Evolutionary conservation across 2,797 vertebrate genomes (phyloP).

Genomic region (Halcyon badia): DNA sequence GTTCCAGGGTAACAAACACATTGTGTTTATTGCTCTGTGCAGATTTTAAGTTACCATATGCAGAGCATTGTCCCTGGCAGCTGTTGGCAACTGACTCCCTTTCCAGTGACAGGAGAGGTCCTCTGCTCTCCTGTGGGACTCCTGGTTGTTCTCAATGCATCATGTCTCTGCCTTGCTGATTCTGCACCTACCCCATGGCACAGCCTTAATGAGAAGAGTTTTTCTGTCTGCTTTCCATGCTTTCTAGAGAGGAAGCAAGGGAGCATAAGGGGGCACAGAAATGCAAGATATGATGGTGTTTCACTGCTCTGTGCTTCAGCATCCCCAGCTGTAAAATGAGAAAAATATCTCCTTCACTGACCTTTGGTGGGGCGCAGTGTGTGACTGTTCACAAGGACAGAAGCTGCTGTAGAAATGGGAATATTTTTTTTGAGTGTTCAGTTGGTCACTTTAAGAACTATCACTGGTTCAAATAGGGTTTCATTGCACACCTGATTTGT

Average conservation of each 20-base stretch:
- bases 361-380: neutral
- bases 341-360: neutral
- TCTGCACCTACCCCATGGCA: neutral
- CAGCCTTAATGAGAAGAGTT: neutral
- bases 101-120: neutral
- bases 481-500: rapidly evolving
- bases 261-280: neutral
- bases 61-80: neutral
- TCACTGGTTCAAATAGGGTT: neutral
- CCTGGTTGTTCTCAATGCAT: neutral
- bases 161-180: neutral
- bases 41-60: neutral
- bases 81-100: neutral
- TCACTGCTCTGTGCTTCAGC: neutral
- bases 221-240: neutral
- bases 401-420: neutral
- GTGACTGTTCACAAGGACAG: neutral
- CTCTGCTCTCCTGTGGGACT: neutral
- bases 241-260: neutral
- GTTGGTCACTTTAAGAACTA: neutral
- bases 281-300: neutral
- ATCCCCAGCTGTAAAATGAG: neutral
- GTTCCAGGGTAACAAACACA: neutral
- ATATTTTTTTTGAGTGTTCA: neutral
- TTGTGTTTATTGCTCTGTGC: neutral